Evolutionary conservation across 2,888 invertebrate genomes (phyloP), one percentile per base, ranked within the genome.

Genomic region (Charanyca ferruginea): DNA sequence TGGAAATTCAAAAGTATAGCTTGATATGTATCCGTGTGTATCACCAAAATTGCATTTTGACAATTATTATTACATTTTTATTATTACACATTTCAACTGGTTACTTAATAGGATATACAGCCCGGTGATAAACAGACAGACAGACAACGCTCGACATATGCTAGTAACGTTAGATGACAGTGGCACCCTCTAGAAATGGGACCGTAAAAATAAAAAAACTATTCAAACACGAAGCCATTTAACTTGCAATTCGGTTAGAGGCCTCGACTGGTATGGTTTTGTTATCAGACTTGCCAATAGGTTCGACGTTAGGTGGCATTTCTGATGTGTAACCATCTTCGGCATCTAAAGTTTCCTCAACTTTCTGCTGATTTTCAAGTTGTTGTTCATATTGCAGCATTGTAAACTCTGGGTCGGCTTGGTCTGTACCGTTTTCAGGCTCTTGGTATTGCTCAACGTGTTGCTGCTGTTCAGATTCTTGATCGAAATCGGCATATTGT

Each of bases 291-390:
- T 41, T n/a, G 20, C 38, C 20, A 32, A 35, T 22, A 25, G 7
- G 9, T 22, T 41, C 38, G 23, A 44, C 54, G 1, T 9, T n/a
- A 32, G 13, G 13, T 42, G 25, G 48, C n/a, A 22, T 48, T 1
- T 51, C 55, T 8, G 18, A 38, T 51, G 9, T 57, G 28, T 81
- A 87, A 49, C 86, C 87, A 73, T 90, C 86, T 79, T 91, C 92
- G 57, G 62, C 55, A 72, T 91, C 85, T 47, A 91, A 63, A 59
- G 81, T 81, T 74, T 89, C 77, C 77, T 90, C 86, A 41, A 90
- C 77, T 59, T 86, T 68, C 18, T 81, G 71, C 53, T 73, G 71
- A 49, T 66, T 75, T 72, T 88, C 87, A 66, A 81, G 75, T 55
- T 80, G 66, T 55, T 85, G 79, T 41, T 84, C 70, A 64, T 83